Base-by-base conservation (phyloP, 2,797 vertebrate genomes). In the Poliocrania exsul region DNA sequence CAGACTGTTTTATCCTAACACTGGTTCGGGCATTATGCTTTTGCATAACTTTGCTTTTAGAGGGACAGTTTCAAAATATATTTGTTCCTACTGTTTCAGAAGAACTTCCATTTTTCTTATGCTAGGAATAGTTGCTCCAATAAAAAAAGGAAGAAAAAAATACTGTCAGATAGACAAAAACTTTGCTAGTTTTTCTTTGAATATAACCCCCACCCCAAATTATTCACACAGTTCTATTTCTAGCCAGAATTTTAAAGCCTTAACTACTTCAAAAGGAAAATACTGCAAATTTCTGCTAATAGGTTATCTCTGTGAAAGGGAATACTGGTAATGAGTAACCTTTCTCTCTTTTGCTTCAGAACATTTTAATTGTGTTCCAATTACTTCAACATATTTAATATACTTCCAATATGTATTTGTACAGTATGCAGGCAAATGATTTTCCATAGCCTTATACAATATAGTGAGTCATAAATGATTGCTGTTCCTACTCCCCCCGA, bases 391-490 rank as follows among this genome's bases (percentile, higher is more conserved):
- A 91, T 90, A 87, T 95, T 96, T 93, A 90, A 89, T 92, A 85
- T 21, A 92, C 67, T 92, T 84, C 71, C 95, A 95, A 65, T 86
- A 90, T 69, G 95, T 92, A 89, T 91, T 86, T 96, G 94, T 92
- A 90, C 92, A 95, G 91, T 88, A 61, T 88, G 84, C 91, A 94
- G 86, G 75, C 91, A 96, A 95, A 95, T 66, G 69, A 84, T 94
- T 92, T 96, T 95, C 91, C 82, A 90, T 75, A 92, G 83, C 89
- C 92, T 96, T 95, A 83, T 94, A 94, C 84, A 94, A 84, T 53
- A 88, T 9, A 61, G 86, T 97, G 96, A 98, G 92, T 97, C 96
- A 97, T 87, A 96, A 91, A 79, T 92, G 92, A 92, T 93, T 96
- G 89, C 92, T 85, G 79, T 89, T 95, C 88, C 86, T 74, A 50